A percentile compares a stretch with the other conserved stretches of the same genome.
phyloP scores from a whole-genome alignment of 2,113 vertebrate genomes.

The Pampusana beccarii region DNA sequence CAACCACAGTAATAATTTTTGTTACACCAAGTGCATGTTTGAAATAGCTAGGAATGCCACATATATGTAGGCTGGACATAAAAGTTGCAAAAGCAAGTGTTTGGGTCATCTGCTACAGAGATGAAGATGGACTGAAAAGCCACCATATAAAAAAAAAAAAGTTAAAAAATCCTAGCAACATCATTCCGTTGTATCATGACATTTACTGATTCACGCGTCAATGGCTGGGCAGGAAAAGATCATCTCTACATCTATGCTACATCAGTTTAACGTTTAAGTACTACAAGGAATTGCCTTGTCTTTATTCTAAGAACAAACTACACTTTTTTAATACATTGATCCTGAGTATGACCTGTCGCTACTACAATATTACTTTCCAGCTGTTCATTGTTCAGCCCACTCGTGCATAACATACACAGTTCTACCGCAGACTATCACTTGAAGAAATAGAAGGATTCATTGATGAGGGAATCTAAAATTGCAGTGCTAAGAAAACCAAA shows the following conservation, averaged over 20 bases:
- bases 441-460: not conserved
- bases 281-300: not conserved
- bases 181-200: not conserved
- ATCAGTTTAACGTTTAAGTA: not conserved
- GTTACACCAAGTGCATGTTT: not conserved
- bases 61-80: not conserved
- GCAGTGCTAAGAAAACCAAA: not conserved
- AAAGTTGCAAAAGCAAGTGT: not conserved
- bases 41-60: not conserved
- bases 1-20: not conserved
- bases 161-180: not conserved
- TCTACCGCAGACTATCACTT: not conserved
- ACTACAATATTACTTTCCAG: not conserved
- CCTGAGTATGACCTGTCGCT: not conserved
- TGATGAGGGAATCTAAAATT: not conserved
- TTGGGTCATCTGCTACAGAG: not conserved
- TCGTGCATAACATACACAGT: too few relatives aligned
- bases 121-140: not conserved
- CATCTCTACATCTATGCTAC: not conserved
- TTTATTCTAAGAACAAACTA: not conserved
- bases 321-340: not conserved
- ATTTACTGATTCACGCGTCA: not conserved
- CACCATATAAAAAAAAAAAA: not conserved
- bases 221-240: not conserved
- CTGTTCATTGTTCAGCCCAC: too few relatives aligned